Conservation (phyloP, 2,797 vertebrate species). For the Loriculus beryllinus region DNA sequence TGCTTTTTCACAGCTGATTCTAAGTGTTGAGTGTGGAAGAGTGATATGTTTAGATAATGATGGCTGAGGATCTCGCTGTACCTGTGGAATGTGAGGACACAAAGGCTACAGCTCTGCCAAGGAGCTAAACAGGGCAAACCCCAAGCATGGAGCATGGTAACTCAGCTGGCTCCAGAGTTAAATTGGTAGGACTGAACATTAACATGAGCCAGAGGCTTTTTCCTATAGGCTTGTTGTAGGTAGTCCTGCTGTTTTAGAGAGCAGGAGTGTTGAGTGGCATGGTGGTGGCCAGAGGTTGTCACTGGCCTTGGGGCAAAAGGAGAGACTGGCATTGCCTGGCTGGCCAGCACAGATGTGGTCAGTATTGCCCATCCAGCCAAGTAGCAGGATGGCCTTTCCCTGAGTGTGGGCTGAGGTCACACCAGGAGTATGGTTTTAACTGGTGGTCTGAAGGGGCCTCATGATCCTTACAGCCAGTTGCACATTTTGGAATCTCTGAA, state of each 20-base stretch:
- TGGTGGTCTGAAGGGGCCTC: not conserved
- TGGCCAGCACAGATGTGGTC: not conserved
- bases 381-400: not conserved
- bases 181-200: not conserved
- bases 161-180: not conserved
- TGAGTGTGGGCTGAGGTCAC: accelerated
- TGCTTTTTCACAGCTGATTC: not conserved
- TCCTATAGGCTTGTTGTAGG: not conserved
- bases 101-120: not conserved
- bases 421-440: not conserved
- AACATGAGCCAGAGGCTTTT: accelerated
- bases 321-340: not conserved
- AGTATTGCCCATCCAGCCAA: not conserved
- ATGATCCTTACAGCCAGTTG: accelerated
- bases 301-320: not conserved
- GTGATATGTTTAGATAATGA: not conserved
- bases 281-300: not conserved
- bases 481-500: not conserved
- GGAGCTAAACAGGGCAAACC: not conserved
- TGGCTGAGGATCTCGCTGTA: not conserved
- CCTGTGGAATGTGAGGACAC: not conserved
- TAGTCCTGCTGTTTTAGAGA: not conserved
- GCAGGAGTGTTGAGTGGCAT: not conserved
- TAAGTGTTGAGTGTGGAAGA: not conserved
- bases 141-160: accelerated